phyloP scores from a whole-genome alignment of 2,888 invertebrate genomes.

The Diaphora mendica region DNA sequence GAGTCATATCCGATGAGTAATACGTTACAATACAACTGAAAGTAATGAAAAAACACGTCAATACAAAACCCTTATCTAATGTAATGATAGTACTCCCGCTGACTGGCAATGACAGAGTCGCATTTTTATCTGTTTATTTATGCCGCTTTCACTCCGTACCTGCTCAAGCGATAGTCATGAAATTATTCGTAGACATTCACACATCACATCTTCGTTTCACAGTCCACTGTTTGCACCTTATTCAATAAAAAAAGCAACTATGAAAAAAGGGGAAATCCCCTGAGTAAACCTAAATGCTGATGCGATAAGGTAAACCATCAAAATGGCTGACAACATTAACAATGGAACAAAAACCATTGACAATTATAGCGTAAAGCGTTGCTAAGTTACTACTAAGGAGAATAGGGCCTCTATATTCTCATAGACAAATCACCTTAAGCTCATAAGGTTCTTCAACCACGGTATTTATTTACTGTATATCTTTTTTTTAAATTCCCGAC shows the following conservation, averaged over 20 bases:
- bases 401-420: too few relatives aligned
- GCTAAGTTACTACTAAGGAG: background rate
- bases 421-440: too few relatives aligned
- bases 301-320: background rate
- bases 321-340: background rate
- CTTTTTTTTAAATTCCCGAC: too few relatives aligned
- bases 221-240: too few relatives aligned
- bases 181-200: background rate
- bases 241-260: background rate
- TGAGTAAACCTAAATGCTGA: background rate
- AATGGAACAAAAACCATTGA: background rate
- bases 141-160: background rate
- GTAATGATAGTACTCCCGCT: background rate
- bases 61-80: background rate
- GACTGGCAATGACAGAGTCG: background rate
- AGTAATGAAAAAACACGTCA: background rate
- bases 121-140: background rate
- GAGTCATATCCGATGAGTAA: background rate
- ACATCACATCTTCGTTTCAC: too few relatives aligned
- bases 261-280: background rate
- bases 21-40: background rate
- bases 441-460: too few relatives aligned
- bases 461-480: too few relatives aligned
- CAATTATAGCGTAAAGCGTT: background rate
- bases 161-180: background rate